These are phyloP conservation scores for Lysiphlebus fabarum DNA, from an alignment of 1,140 invertebrate genomes.

Conservation along the genomic window DNA sequence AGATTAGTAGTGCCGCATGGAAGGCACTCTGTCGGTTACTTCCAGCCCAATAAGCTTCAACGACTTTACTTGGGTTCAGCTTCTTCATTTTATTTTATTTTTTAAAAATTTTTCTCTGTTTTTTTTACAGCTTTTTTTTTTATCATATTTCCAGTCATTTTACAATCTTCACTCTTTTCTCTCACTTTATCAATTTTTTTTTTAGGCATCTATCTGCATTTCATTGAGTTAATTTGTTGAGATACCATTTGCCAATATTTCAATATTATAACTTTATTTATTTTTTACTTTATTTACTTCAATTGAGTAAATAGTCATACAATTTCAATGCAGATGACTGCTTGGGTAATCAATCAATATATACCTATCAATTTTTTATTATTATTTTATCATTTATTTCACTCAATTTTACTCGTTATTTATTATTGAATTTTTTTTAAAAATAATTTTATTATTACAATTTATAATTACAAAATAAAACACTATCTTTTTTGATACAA, in stretches of 20 bases:
- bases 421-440: not conserved
- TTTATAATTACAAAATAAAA: not conserved
- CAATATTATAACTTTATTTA: slow-evolving; percentile 25
- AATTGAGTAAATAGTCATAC: slow-evolving; percentile 35
- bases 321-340: slow-evolving; percentile 43
- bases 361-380: slow-evolving; percentile 12
- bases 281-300: slow-evolving; percentile 41
- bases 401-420: not conserved
- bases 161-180: slow-evolving; percentile 5
- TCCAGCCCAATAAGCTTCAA: slow-evolving; percentile 54
- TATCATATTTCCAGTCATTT: slow-evolving; percentile 14
- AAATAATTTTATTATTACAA: too few species aligned
- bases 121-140: not conserved
- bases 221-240: slow-evolving; percentile 56
- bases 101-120: slow-evolving; percentile 5
- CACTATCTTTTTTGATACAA: too few species aligned
- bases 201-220: slow-evolving; percentile 45
- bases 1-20: slow-evolving; percentile 51
- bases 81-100: slow-evolving; percentile 28
- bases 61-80: slow-evolving; percentile 53
- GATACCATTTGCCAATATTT: slow-evolving; percentile 57
- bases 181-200: too few species aligned
- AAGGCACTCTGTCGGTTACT: slow-evolving; percentile 55
- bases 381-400: slow-evolving; percentile 10
- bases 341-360: slow-evolving; percentile 27